Conservation (phyloP, 2,888 invertebrate genomes). For the Adineta ricciae region DNA sequence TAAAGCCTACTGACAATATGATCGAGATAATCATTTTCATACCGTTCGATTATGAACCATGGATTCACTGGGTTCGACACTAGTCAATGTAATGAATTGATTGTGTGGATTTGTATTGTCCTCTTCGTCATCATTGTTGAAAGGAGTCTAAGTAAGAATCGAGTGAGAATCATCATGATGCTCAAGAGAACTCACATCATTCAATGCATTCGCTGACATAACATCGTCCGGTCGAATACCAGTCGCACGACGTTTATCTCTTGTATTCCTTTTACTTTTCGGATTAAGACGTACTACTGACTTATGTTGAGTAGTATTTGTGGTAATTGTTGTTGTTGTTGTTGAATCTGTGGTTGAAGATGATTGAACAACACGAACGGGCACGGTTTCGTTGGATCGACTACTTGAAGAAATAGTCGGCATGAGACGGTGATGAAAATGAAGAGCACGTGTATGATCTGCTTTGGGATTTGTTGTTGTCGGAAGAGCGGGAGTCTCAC, state of each 20-base stretch:
- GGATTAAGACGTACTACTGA: neutral
- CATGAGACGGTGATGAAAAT: constrained; percentile 21
- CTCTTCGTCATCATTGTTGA: neutral
- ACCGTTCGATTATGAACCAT: neutral
- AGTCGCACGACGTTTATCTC: constrained; percentile 6
- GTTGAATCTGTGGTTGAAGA: neutral
- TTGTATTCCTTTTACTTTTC: neutral
- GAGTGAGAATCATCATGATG: neutral
- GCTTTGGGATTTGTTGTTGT: neutral
- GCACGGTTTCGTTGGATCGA: neutral
- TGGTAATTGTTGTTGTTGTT: neutral
- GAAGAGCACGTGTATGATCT: neutral
- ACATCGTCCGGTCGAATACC: neutral
- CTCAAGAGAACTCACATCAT: neutral
- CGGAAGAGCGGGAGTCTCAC: neutral
- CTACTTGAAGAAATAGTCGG: constrained; percentile 5
- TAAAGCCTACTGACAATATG: neutral
- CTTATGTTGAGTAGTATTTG: neutral
- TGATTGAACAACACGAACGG: neutral
- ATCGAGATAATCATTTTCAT: neutral
- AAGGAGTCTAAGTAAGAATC: neutral
- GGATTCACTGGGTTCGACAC: neutral
- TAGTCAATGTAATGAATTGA: neutral
- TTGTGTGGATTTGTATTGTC: neutral
- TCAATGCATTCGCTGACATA: neutral